phyloP scores from a whole-genome alignment of 2,113 vertebrate species.

The Steatornis caripensis region DNA sequence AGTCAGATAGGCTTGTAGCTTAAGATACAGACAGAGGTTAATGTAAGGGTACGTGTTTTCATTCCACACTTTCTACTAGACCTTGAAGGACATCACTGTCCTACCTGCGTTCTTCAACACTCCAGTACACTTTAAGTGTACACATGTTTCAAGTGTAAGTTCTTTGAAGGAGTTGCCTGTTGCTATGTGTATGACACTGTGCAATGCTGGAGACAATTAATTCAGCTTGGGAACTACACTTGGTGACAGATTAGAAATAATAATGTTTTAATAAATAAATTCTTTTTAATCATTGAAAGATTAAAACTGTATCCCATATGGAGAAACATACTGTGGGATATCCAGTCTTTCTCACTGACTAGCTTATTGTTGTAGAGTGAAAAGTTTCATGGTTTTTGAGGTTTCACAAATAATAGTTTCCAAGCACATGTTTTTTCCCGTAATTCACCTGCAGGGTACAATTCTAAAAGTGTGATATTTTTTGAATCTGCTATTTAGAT shows the following conservation, averaged over 20 bases:
- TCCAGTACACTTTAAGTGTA: not conserved
- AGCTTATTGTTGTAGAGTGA: not conserved
- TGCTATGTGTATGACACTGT: not conserved
- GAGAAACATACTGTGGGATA: not conserved
- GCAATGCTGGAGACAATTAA: not conserved
- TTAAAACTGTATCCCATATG: not conserved
- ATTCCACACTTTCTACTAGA: not conserved
- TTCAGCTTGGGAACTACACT: not conserved
- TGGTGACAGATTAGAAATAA: not conserved
- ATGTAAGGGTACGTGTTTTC: not conserved
- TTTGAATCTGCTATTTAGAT: not conserved
- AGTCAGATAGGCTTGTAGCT: not conserved
- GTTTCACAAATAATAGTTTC: not conserved
- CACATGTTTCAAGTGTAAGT: accelerated
- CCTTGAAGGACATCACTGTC: not conserved
- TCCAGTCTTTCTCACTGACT: not conserved
- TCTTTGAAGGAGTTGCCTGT: not conserved
- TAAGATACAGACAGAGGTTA: not conserved
- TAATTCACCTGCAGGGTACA: not conserved
- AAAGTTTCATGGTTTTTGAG: not conserved
- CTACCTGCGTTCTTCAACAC: not conserved
- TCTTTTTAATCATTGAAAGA: not conserved
- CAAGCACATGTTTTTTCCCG: not conserved
- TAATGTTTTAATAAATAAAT: not conserved
- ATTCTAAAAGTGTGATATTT: not conserved